Percentiles rank a stretch among this genome's conserved stretches.
Evolutionary conservation across 2,113 vertebrate species (phyloP).

Genomic region (Ailurus styani): DNA sequence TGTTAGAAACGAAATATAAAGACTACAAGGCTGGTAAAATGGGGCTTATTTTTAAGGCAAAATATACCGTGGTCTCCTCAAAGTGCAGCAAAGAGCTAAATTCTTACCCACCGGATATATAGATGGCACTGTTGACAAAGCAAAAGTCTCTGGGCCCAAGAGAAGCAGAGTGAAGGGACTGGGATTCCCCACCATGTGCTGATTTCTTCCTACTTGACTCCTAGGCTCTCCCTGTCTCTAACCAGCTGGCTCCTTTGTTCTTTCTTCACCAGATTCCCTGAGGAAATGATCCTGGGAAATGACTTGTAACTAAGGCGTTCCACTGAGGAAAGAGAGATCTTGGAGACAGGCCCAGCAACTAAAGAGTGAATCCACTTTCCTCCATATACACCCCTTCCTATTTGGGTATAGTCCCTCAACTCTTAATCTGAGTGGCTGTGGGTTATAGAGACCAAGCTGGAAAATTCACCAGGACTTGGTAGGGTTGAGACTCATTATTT

Average conservation of each 20-base stretch:
- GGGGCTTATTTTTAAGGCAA: neutral
- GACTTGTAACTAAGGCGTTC: neutral
- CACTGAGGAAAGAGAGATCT: neutral
- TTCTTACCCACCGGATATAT: neutral
- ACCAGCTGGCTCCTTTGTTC: neutral
- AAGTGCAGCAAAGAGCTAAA: neutral
- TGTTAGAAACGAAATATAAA: neutral
- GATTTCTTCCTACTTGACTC: neutral
- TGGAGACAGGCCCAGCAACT: neutral
- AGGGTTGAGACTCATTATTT: neutral
- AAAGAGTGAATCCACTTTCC: neutral
- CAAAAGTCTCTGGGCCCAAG: neutral
- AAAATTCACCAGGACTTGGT: neutral
- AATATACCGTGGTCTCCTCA: neutral
- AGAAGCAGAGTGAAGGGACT: neutral
- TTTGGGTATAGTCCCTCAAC: neutral
- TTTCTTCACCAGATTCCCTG: conserved; percentile 25
- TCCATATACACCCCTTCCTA: neutral
- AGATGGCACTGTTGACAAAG: neutral
- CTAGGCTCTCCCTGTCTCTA: neutral
- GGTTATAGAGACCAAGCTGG: neutral
- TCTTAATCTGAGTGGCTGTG: neutral
- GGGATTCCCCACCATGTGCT: too few relatives aligned
- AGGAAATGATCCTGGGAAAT: conserved; percentile 1
- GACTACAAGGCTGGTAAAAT: neutral